phyloP scores from a whole-genome alignment of 2,797 vertebrate species.

The Notoglanidium macrostoma region DNA sequence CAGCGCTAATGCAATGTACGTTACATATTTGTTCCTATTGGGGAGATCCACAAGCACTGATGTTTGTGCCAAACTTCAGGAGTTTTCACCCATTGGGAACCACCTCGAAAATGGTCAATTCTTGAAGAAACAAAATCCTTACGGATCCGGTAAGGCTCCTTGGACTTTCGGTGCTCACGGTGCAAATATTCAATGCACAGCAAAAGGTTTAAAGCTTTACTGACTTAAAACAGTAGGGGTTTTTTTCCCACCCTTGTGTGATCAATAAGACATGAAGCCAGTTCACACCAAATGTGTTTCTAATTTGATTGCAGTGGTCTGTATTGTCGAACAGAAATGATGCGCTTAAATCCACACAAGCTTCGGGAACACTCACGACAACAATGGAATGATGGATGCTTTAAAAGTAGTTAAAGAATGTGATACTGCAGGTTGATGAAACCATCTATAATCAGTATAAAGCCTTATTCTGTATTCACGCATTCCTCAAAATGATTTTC shows the following conservation, averaged over 20 bases:
- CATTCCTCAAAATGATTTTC: neutral
- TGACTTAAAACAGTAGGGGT: neutral
- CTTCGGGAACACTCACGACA: neutral
- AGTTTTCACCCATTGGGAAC: too few species aligned
- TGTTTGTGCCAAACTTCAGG: too few species aligned
- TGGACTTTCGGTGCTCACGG: too few species aligned
- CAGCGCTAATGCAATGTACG: too few species aligned
- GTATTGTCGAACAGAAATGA: neutral
- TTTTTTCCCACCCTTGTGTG: neutral
- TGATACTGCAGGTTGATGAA: neutral
- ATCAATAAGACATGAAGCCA: neutral
- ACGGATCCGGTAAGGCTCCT: too few species aligned
- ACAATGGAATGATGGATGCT: neutral
- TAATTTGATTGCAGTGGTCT: neutral
- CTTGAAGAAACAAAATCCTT: too few species aligned
- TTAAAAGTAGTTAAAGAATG: neutral
- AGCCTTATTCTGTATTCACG: neutral
- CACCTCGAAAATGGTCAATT: too few species aligned
- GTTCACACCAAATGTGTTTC: neutral
- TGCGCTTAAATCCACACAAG: neutral
- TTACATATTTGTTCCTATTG: too few species aligned
- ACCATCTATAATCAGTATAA: neutral
- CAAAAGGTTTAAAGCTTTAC: neutral
- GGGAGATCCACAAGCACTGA: too few species aligned
- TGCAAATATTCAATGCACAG: too few species aligned